Evolutionary conservation across 2,888 invertebrate genomes (phyloP).

Genomic region (Campoletis raptor): DNA sequence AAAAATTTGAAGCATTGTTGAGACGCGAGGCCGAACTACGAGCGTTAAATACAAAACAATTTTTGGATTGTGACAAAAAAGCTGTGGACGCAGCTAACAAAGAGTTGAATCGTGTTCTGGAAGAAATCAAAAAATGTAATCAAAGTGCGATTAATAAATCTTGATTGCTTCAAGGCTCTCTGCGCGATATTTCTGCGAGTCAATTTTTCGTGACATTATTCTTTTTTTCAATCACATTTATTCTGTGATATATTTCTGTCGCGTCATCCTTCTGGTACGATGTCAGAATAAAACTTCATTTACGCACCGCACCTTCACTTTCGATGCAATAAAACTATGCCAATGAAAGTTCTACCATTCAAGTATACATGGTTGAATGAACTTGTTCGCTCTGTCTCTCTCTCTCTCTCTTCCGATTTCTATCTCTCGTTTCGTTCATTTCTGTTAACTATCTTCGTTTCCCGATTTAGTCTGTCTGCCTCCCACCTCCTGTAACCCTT

Average conservation of each 20-base stretch:
- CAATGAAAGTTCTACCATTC: conserved; percentile 62
- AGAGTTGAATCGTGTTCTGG: conserved; percentile 61
- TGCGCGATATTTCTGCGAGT: background rate
- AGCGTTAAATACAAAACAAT: conserved; percentile 58
- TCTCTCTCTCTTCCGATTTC: conserved; percentile 10
- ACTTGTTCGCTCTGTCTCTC: conserved; percentile 10
- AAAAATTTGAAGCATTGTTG: conserved; percentile 68
- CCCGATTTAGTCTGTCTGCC: background rate
- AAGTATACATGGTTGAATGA: conserved; percentile 21
- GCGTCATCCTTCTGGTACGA: background rate
- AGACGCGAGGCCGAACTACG: conserved; percentile 69
- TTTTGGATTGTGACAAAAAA: conserved; percentile 70
- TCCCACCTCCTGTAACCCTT: background rate
- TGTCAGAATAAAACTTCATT: conserved; percentile 21
- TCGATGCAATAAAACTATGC: conserved; percentile 67
- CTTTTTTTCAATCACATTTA: background rate
- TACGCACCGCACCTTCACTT: conserved; percentile 24
- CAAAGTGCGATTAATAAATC: conserved; percentile 23
- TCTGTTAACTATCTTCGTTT: background rate
- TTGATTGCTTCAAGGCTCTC: background rate
- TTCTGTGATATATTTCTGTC: background rate
- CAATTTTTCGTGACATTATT: background rate
- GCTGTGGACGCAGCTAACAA: conserved; percentile 66
- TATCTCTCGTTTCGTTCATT: conserved; percentile 8
- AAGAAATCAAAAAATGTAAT: conserved; percentile 69